A percentile compares a stretch with the other conserved stretches of the same genome.
Conservation (phyloP, 2,113 vertebrate species). For the Pseudois nayaur region DNA sequence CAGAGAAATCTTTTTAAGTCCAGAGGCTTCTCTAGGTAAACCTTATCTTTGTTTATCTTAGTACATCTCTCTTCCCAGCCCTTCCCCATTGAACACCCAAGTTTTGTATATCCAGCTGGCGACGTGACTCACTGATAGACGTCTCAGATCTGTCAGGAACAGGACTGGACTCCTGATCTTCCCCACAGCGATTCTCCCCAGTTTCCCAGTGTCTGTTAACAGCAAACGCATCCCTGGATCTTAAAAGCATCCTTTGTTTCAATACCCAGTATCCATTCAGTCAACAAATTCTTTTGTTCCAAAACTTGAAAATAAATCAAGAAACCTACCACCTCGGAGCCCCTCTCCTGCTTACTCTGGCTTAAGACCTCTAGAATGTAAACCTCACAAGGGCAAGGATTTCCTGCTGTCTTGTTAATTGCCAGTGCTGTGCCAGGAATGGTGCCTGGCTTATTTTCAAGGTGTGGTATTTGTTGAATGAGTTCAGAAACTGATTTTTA, state of each 20-base stretch:
- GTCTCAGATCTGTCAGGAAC: accelerated
- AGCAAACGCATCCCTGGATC: neutral
- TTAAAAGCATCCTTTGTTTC: neutral
- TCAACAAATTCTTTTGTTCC: neutral
- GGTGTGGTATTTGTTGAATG: neutral
- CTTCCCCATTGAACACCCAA: neutral
- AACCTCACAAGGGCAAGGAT: accelerated
- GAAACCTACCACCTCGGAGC: neutral
- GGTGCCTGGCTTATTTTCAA: neutral
- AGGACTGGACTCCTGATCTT: neutral
- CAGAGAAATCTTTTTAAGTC: neutral
- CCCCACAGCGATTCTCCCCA: accelerated
- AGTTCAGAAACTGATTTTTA: neutral
- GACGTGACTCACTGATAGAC: accelerated
- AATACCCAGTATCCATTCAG: neutral
- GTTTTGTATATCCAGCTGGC: neutral
- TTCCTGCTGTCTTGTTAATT: no score
- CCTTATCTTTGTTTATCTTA: neutral
- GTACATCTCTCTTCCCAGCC: neutral
- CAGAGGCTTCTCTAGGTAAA: neutral
- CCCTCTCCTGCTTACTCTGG: neutral
- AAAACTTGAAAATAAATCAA: neutral
- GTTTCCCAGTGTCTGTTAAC: accelerated
- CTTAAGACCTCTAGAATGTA: neutral
- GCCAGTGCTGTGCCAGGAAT: accelerated